Percentiles rank a stretch among this genome's conserved stretches.
phyloP scores from a whole-genome alignment of 2,113 vertebrate genomes.

The Nothocercus nigrocapillus region DNA sequence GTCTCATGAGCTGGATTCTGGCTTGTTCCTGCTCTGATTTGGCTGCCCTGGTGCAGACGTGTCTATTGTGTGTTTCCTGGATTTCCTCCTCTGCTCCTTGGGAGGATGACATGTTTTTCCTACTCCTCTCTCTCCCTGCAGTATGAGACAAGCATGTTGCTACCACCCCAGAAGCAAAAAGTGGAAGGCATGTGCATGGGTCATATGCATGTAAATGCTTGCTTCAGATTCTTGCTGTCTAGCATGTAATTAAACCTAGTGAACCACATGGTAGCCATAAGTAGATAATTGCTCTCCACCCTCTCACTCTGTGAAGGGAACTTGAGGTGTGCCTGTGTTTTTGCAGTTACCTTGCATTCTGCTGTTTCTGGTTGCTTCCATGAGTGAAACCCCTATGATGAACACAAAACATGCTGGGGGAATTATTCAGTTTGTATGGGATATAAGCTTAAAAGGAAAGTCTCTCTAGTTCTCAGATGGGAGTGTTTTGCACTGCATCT shows the following conservation, averaged over 20 bases:
- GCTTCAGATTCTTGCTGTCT: neutral
- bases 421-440: fast-evolving
- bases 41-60: neutral
- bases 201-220: neutral
- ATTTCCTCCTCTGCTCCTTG: neutral
- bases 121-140: neutral
- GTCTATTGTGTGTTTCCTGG: neutral
- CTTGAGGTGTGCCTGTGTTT: fast-evolving
- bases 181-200: fast-evolving
- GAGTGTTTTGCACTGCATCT: neutral
- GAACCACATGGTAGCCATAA: neutral
- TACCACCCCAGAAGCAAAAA: neutral
- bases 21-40: neutral
- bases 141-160: neutral
- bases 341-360: fast-evolving
- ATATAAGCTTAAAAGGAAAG: neutral
- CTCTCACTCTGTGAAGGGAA: fast-evolving
- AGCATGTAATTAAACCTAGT: neutral
- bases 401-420: fast-evolving
- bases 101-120: neutral
- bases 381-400: neutral
- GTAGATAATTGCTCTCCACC: fast-evolving
- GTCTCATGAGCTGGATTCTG: neutral
- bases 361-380: fast-evolving
- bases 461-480: neutral